These are phyloP conservation scores for Clivina fossor DNA, from an alignment of 2,888 invertebrate species.

Conservation along the genomic window DNA sequence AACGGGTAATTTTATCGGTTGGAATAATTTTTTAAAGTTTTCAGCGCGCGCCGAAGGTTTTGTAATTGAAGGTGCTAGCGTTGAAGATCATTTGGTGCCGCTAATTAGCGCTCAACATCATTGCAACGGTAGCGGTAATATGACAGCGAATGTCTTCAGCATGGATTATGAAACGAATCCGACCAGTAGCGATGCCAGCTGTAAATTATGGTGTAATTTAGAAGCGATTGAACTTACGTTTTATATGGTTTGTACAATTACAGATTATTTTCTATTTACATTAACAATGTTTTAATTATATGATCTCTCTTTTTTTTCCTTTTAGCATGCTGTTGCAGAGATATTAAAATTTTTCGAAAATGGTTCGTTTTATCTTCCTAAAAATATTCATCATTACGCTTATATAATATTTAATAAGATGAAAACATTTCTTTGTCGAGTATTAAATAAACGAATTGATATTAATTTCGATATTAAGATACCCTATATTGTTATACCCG, in stretches of 20 bases:
- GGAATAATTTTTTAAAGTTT: conserved; percentile 46
- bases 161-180: conserved; percentile 75
- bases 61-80: conserved; percentile 71
- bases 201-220: conserved; percentile 66
- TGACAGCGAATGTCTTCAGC: conserved; percentile 70
- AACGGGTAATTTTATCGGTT: conserved; percentile 47
- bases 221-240: conserved; percentile 77
- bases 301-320: conserved; percentile 38
- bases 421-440: conserved; percentile 40
- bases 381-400: conserved; percentile 15
- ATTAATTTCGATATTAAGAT: conserved; percentile 75
- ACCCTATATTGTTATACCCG: conserved; percentile 75
- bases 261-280: not conserved
- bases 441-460: conserved; percentile 40
- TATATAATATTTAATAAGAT: conserved; percentile 18
- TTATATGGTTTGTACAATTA: conserved; percentile 63
- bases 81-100: conserved; percentile 72
- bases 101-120: conserved; percentile 65
- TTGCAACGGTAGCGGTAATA: conserved; percentile 52
- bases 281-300: too few relatives aligned
- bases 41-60: conserved; percentile 74
- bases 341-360: conserved; percentile 66
- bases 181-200: conserved; percentile 64
- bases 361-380: conserved; percentile 12
- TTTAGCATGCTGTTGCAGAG: conserved; percentile 72